A percentile compares a stretch with the other conserved stretches of the same genome.
phyloP scores from a whole-genome alignment of 1,140 invertebrate species.

The Cotesia glomerata region DNA sequence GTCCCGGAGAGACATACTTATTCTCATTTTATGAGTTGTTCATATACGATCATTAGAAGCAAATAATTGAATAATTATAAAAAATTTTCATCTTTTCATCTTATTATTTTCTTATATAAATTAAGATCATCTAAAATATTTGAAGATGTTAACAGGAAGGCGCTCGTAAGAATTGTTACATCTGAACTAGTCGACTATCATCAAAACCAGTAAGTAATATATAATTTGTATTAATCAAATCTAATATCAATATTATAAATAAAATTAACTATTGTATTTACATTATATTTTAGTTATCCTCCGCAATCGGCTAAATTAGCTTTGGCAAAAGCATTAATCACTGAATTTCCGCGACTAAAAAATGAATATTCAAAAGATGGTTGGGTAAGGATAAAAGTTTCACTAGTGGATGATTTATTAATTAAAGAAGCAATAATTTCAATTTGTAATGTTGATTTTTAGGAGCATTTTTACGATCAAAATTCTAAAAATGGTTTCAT shows the following conservation, averaged over 20 bases:
- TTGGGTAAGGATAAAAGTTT: not conserved
- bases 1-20: no score
- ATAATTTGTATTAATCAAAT: not conserved
- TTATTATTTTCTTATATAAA: not conserved
- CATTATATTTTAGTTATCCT: not conserved
- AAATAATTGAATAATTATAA: no score
- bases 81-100: no score
- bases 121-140: not conserved
- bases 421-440: no score
- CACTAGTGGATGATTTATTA: no score
- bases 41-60: no score
- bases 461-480: conserved; percentile 1
- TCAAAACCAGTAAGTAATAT: not conserved
- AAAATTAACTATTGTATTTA: not conserved
- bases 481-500: not conserved
- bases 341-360: not conserved
- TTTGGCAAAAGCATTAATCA: not conserved
- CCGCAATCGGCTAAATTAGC: not conserved
- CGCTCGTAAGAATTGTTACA: not conserved
- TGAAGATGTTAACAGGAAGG: not conserved
- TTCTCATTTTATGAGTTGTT: no score
- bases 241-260: not conserved
- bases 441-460: not conserved
- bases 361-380: not conserved
- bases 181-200: not conserved